Evolutionary conservation across 2,113 vertebrate species (phyloP), one percentile per base, ranked within the genome.

Genomic region (Gallinago paraguaiae): DNA sequence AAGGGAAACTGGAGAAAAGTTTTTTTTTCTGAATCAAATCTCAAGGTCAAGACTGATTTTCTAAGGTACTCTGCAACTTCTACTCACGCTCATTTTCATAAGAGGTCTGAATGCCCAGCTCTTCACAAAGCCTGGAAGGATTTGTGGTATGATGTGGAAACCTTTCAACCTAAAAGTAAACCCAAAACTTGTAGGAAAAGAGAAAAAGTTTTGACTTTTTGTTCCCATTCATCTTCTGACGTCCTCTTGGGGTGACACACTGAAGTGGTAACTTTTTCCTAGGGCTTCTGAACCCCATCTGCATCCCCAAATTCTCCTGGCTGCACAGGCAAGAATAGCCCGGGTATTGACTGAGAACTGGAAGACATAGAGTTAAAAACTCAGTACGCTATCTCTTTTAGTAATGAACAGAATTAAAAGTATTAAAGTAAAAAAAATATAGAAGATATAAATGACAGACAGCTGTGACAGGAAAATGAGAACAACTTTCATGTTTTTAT

Each of bases 401-500:
- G 20, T 33, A 78, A 72, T 7, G 23, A 54, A 65, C 4, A 74
- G 11, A 75, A 64, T 25, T 28, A 46, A 37, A 89, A 75, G 2
- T 22, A 33, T 53, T 67, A 35, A 80, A 61, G 15, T 65, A 54
- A 15, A 89, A 64, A 77, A 65, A 37, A 25, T 13, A 37, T 8
- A 27, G 30, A 35, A 33, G 22, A 60, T 35, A 94, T 37, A 94
- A 95, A 92, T 65, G 45, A 96, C 68, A 92, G 35, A 96, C 68
- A 92, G 35, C 68, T 72, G 33, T 88, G 64, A 96, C 91, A 90
- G 50, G 39, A 81, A 88, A 93, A 92, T 88, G 90, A 96, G 96
- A 97, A 97, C 96, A 95, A 96, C 95, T 96, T 97, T 96, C 90
- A 95, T 97, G 86, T 96, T 95, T 97, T 98, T 97, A 98, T 98